Evolutionary conservation across 1,140 invertebrate species (phyloP), one percentile per base, ranked within the genome.

Genomic region (Helicoverpa armigera): DNA sequence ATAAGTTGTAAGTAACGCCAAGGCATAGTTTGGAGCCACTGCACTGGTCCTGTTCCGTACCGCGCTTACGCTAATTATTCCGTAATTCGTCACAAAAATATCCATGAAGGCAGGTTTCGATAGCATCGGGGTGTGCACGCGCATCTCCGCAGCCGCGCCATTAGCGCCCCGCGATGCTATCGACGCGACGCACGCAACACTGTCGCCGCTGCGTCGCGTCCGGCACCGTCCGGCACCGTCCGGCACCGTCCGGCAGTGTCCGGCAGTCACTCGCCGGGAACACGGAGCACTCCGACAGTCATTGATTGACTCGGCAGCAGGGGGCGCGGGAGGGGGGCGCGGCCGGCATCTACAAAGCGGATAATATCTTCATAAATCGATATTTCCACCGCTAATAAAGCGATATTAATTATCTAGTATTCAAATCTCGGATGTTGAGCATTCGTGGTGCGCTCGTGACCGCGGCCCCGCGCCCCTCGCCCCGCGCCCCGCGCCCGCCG

Each of bases 391-490:
- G 91, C 88, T 94, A 94, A 94, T 94, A 94, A 93, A 94, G 93
- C 90, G 89, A 93, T 94, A 94, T 93, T 93, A 94, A 94, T 94
- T 94, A 94, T 94, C 93, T 92, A 91, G 92, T 94, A 94, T 93
- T 94, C 93, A 94, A 94, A 94, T 94, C 93, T 93, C 82, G 85
- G 84, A 85, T 85, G 88, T 86, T 87, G 89, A 54, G 85, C 88
- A 88, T 89, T 90, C 85, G 88, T 89, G 84, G 78, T 54, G 81
- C 89, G 91, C 85, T 90, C 92, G 91, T 91, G 91, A 91, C 89
- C 75, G 83, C 61, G 78, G 61, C 83, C 79, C 82, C 83, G 79
- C 77, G 75, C 35, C 61, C 63, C 80, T 56, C 53, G 63, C 58
- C 43, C 54, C 75, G 1, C 31, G 7, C 12, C 67, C 77, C 73